Evolutionary conservation across 2,113 vertebrate genomes (phyloP).

Genomic region (Sinocyclocheilus rhinocerous): DNA sequence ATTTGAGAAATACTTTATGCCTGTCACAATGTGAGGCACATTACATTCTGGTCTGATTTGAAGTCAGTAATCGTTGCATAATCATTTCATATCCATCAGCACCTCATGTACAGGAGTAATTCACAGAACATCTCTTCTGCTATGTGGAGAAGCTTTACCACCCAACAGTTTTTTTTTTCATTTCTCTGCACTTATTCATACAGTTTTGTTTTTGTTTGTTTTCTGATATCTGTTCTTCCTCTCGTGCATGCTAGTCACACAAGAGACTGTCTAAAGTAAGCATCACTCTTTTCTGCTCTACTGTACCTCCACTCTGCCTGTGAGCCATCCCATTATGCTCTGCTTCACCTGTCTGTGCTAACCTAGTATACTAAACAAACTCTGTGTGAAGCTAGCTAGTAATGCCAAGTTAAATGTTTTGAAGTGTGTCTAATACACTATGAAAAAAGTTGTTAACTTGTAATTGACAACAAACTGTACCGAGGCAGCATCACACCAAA

Average conservation of each 20-base stretch:
- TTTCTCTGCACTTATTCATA: conserved; percentile 21
- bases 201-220: conserved; percentile 47
- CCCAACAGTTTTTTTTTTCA: conserved; percentile 11
- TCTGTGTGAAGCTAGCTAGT: not conserved
- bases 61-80: not conserved
- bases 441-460: too few species aligned
- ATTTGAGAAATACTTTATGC: not conserved
- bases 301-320: not conserved
- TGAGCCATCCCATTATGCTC: conserved; percentile 5
- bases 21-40: not conserved
- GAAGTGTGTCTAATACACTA: not conserved
- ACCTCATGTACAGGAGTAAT: not conserved
- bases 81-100: conserved; percentile 26
- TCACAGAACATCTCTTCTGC: not conserved
- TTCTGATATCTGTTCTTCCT: conserved; percentile 75
- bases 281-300: conserved; percentile 74
- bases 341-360: not conserved
- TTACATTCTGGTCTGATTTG: not conserved
- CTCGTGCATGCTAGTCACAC: conserved; percentile 84
- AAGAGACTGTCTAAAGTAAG: conserved; percentile 92
- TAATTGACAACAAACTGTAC: not conserved
- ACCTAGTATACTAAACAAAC: not conserved
- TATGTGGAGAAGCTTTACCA: not conserved
- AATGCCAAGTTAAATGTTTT: not conserved
- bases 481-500: not conserved